Evolutionary conservation across 2,113 vertebrate species (phyloP).

Genomic region (Solenodon paradoxus): DNA sequence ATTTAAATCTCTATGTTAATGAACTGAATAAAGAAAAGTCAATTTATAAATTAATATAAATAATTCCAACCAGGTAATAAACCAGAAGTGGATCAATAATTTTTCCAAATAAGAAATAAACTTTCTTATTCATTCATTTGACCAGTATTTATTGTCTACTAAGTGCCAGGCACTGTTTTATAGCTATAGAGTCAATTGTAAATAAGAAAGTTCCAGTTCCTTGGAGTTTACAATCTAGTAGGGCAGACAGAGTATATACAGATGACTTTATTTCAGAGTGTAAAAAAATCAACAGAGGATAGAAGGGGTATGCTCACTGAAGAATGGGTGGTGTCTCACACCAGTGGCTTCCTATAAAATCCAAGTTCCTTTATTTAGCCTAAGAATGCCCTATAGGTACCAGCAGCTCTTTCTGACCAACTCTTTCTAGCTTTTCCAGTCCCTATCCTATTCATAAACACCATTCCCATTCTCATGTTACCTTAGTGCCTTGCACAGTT

Average conservation of each 20-base stretch:
- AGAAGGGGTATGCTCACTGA: neutral
- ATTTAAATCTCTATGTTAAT: neutral
- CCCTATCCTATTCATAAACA: neutral
- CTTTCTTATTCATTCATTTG: neutral
- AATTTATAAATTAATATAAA: constrained; percentile 7
- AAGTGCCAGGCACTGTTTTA: neutral
- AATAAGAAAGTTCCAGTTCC: neutral
- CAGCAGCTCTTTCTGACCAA: neutral
- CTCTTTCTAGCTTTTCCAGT: neutral
- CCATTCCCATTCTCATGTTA: neutral
- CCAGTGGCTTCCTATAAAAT: neutral
- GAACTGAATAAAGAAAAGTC: neutral
- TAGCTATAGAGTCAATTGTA: neutral
- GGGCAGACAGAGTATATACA: neutral
- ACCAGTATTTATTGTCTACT: neutral
- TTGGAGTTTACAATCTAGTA: neutral
- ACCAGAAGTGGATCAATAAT: neutral
- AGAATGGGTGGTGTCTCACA: neutral
- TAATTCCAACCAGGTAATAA: neutral
- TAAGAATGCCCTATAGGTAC: neutral
- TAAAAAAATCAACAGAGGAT: neutral
- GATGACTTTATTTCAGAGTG: neutral
- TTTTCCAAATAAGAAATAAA: neutral
- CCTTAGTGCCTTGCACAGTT: neutral
- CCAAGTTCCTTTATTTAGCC: neutral